Base-by-base conservation (phyloP, 2,888 invertebrate species). In the Ecliptopera silaceata region DNA sequence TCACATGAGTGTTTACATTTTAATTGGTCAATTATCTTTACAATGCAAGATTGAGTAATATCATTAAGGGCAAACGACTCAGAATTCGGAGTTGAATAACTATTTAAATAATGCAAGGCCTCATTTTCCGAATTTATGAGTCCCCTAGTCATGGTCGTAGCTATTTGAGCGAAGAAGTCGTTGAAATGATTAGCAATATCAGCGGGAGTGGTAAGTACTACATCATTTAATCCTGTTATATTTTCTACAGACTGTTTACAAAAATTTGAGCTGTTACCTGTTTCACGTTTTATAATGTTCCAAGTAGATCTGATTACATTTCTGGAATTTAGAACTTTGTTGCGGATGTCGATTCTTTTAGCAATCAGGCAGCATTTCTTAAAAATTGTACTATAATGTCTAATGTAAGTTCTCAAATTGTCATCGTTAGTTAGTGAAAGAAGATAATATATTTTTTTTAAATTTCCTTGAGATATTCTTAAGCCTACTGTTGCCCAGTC, bases 1-100 rank as follows among this genome's bases (percentile, higher is more conserved):
- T 45, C 45, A 2, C 45, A 32, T n/a, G 45, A 45, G 8, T 17
- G 18, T 34, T 45, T 45, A 34, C 12, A 2, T 20, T 45, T 45
- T 17, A 45, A 12, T 1, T 20, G 2, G 12, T 45, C 20, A 12
- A 45, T 45, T 3, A 45, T 34, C 20, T 32, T 45, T 12, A 45
- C 18, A 12, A 45, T 11, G 8, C 20, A 18, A 18, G 6, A 12
- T 3, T 32, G 45, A 12, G 32, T 45, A 2, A 45, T 34, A 8
- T 45, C 3, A 5, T n/a, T 45, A 2, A 45, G 10, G 1, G 6
- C 2, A 45, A 34, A 34, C 11, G 32, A n/a, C 11, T 17, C 34
- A 17, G 15, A n/a, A 18, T 20, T 45, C 6, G 45, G 34, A 8
- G 3, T 1, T 4, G 12, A n/a, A 34, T 20, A 34, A 6, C 34